Evolutionary conservation across 2,113 vertebrate species (phyloP).

Genomic region (Natator depressus): DNA sequence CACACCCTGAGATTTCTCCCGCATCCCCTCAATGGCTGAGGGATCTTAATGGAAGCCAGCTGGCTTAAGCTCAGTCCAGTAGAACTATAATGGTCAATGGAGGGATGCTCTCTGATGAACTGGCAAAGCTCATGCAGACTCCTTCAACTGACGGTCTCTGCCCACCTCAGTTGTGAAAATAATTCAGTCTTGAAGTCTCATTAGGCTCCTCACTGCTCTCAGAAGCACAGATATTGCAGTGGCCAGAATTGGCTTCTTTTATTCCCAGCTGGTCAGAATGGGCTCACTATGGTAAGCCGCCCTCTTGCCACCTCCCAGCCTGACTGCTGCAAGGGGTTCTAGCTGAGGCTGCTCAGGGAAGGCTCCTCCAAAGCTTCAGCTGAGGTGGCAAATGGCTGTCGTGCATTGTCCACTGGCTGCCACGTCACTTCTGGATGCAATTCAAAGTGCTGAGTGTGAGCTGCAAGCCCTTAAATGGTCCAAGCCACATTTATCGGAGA

Average conservation of each 20-base stretch:
- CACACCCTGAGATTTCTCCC: not conserved
- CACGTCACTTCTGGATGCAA: not conserved
- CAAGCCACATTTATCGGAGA: not conserved
- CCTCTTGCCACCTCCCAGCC: not conserved
- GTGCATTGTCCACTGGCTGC: not conserved
- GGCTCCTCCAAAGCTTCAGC: not conserved
- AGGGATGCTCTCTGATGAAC: not conserved
- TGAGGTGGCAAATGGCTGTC: not conserved
- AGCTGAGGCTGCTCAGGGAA: not conserved
- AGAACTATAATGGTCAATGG: not conserved
- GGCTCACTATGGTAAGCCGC: not conserved
- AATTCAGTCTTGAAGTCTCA: not conserved
- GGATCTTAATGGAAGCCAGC: not conserved
- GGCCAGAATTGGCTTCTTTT: not conserved
- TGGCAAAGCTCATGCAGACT: not conserved
- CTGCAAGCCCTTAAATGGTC: not conserved
- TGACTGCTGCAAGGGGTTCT: not conserved
- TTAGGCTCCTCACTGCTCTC: not conserved
- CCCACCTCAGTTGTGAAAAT: not conserved
- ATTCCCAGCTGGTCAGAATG: not conserved
- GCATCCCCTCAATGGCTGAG: slow-evolving; percentile 18
- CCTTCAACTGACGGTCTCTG: not conserved
- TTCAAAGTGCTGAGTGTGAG: rapidly evolving
- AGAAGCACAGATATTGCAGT: not conserved
- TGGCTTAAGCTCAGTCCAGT: not conserved